Conservation (phyloP, 2,888 invertebrate species). For the Caenorhabditis japonica region DNA sequence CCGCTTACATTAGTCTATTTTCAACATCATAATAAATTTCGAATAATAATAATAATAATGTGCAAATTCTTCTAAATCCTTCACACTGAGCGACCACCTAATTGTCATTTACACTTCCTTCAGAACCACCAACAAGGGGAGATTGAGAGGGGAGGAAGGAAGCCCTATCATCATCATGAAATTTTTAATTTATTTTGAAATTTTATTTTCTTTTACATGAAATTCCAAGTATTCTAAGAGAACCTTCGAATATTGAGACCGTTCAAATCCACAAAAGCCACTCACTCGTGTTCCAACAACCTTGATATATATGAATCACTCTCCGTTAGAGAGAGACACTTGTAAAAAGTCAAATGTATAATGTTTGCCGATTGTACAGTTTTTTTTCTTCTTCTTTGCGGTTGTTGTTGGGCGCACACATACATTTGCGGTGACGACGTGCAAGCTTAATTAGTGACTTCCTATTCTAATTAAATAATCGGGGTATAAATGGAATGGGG, state of each 20-base stretch:
- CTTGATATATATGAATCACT: neutral
- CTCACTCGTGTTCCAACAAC: neutral
- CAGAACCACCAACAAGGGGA: neutral
- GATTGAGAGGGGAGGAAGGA: too few relatives aligned
- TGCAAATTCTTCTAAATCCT: neutral
- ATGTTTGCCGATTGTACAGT: conserved; percentile 3
- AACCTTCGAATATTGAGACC: too few relatives aligned
- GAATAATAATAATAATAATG: conserved; percentile 42
- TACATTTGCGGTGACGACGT: conserved; percentile 1
- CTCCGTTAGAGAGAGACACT: neutral
- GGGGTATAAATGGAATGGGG: conserved; percentile 13
- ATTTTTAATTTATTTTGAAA: conserved; percentile 22
- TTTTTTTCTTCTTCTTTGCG: neutral
- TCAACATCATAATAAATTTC: too few relatives aligned
- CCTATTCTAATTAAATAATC: conserved; percentile 49
- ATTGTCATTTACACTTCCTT: conserved; percentile 50
- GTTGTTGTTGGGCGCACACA: neutral
- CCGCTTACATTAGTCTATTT: too few relatives aligned
- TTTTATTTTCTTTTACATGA: neutral
- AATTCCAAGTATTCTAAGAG: too few relatives aligned
- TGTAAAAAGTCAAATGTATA: conserved; percentile 27
- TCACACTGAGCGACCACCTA: conserved; percentile 11
- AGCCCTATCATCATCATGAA: conserved; percentile 50
- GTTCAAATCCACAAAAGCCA: neutral
- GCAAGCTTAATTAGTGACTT: conserved; percentile 45